phyloP scores from a whole-genome alignment of 2,113 vertebrate species.

The Struthidea cinerea region DNA sequence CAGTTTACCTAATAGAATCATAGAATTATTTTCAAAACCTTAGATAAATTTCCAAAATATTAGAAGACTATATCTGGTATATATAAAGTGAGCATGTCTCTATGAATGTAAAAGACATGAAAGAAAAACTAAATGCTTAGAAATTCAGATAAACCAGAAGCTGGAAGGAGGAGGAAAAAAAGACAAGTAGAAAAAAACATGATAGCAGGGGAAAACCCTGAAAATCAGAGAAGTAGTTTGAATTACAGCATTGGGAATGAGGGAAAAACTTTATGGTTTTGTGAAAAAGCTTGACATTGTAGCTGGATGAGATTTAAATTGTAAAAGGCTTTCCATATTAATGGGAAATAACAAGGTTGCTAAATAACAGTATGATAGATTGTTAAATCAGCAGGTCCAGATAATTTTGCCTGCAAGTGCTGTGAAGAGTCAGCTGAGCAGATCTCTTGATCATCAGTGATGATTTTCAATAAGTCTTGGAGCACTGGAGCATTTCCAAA shows the following conservation, averaged over 20 bases:
- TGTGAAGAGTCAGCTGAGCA: constrained; percentile 10
- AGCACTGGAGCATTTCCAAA: constrained; percentile 33
- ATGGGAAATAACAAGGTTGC: neutral
- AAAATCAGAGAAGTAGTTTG: neutral
- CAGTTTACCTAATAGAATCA: neutral
- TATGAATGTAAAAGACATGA: neutral
- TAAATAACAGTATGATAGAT: constrained; percentile 10
- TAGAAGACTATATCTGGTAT: neutral
- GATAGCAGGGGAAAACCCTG: neutral
- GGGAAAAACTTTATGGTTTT: neutral
- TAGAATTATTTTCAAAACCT: neutral
- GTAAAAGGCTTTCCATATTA: neutral
- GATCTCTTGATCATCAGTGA: constrained; percentile 28
- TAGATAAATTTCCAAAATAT: neutral
- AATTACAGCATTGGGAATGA: neutral
- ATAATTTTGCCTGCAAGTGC: constrained; percentile 9
- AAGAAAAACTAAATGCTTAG: neutral
- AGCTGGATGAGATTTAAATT: neutral
- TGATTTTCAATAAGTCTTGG: constrained; percentile 41
- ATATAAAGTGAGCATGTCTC: neutral
- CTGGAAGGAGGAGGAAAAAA: neutral
- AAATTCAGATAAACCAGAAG: neutral
- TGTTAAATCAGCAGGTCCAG: constrained; percentile 1
- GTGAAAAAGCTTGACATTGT: neutral
- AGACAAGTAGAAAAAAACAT: neutral